Conservation (phyloP, 2,113 vertebrate genomes). For the Stegastes partitus region DNA sequence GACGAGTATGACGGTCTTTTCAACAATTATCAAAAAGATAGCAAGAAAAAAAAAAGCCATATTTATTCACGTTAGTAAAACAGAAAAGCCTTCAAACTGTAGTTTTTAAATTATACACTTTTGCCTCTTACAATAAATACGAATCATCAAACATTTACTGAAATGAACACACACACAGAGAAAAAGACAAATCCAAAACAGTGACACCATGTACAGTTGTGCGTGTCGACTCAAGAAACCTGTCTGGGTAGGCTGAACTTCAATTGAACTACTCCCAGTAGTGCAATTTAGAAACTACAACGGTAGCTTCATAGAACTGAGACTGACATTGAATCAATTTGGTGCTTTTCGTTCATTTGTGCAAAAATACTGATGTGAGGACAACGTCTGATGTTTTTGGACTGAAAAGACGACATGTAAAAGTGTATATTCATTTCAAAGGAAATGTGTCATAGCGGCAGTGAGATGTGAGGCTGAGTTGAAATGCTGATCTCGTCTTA, state of each 20-base stretch:
- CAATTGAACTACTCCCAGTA: slow-evolving; percentile 75
- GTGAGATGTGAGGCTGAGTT: slow-evolving; percentile 19
- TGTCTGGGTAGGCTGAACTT: slow-evolving; percentile 71
- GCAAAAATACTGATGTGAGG: slow-evolving; percentile 76
- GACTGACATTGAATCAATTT: slow-evolving; percentile 65
- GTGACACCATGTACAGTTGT: slow-evolving; percentile 76
- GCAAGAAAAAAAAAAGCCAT: slow-evolving; percentile 55
- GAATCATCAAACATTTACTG: slow-evolving; percentile 77
- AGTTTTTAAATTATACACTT: slow-evolving; percentile 80
- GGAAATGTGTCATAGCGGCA: slow-evolving; percentile 39
- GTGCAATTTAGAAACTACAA: slow-evolving; percentile 80
- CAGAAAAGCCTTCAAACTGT: slow-evolving; percentile 77
- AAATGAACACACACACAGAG: slow-evolving; percentile 77
- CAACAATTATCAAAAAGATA: slow-evolving; percentile 72
- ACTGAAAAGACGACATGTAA: slow-evolving; percentile 36
- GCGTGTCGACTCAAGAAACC: slow-evolving; percentile 70
- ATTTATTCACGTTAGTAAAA: slow-evolving; percentile 70
- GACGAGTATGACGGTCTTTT: slow-evolving; percentile 52
- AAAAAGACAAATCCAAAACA: slow-evolving; percentile 69
- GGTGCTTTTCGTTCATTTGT: slow-evolving; percentile 73
- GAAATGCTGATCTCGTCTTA: slow-evolving; percentile 45
- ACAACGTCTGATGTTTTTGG: slow-evolving; percentile 33
- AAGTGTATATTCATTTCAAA: slow-evolving; percentile 41
- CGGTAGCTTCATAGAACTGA: slow-evolving; percentile 67
- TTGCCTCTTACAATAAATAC: slow-evolving; percentile 85